phyloP scores from a whole-genome alignment of 2,797 vertebrate genomes.

The Acrocephalus scirpaceus region DNA sequence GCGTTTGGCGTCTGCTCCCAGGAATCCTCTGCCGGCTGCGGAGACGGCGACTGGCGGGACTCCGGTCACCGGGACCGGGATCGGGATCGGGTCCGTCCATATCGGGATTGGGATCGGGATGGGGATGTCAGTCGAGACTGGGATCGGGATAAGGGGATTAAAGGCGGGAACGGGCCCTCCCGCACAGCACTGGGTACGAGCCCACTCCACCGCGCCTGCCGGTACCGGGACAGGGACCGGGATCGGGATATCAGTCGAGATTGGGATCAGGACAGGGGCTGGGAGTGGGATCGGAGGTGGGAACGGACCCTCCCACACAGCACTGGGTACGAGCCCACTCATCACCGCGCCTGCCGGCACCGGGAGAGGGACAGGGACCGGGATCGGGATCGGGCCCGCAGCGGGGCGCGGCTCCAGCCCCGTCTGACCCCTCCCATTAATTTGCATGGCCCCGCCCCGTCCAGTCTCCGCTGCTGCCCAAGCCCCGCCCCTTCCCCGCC shows the following conservation, averaged over 20 bases:
- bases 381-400: background rate
- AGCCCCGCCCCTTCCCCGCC: background rate
- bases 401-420: background rate
- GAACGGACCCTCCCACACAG: background rate
- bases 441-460: background rate
- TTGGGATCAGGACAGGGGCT: too few species aligned
- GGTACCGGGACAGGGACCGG: background rate
- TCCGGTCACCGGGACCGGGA: background rate
- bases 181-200: background rate
- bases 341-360: too few species aligned
- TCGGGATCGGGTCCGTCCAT: too few species aligned
- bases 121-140: too few species aligned
- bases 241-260: accelerated
- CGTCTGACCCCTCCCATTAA: accelerated
- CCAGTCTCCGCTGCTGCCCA: accelerated
- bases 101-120: accelerated
- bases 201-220: too few species aligned
- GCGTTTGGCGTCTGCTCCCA: accelerated
- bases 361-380: accelerated
- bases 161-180: accelerated
- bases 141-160: background rate
- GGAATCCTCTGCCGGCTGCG: background rate
- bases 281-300: accelerated
- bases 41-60: background rate
- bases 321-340: too few species aligned